Evolutionary conservation across 2,797 vertebrate species (phyloP).

Genomic region (Cynopterus sphinx): DNA sequence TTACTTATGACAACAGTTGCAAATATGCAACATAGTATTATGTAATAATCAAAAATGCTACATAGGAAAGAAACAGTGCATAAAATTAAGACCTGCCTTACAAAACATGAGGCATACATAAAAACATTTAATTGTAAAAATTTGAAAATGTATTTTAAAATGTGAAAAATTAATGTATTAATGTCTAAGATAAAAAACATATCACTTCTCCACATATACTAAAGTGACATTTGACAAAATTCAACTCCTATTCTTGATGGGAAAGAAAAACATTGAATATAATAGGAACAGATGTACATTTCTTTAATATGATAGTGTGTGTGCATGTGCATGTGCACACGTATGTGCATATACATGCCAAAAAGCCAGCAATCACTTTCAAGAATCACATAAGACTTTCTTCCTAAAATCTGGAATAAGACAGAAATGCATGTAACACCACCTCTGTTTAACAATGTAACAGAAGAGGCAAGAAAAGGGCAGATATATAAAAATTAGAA

Average conservation of each 20-base stretch:
- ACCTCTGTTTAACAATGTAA: neutral
- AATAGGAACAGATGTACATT: neutral
- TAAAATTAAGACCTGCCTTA: neutral
- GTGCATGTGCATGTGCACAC: too few species aligned
- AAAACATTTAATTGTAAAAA: slow-evolving; percentile 1
- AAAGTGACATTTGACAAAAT: slow-evolving; percentile 31
- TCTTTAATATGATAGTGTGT: neutral
- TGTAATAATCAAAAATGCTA: neutral
- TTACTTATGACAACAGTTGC: neutral
- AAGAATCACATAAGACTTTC: neutral
- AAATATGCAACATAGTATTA: neutral
- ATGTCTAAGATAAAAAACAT: neutral
- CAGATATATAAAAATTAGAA: neutral
- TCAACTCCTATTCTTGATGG: neutral
- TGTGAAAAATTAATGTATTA: neutral
- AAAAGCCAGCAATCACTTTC: neutral
- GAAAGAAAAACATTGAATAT: neutral
- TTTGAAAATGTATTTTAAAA: slow-evolving; percentile 6
- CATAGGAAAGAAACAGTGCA: neutral
- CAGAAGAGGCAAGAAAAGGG: neutral
- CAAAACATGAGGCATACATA: neutral
- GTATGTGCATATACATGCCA: neutral
- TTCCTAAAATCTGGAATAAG: slow-evolving; percentile 9
- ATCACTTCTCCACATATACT: neutral
- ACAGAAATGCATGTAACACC: neutral